Conservation (phyloP, 2,888 invertebrate genomes). For the Oasisia sp. region DNA sequence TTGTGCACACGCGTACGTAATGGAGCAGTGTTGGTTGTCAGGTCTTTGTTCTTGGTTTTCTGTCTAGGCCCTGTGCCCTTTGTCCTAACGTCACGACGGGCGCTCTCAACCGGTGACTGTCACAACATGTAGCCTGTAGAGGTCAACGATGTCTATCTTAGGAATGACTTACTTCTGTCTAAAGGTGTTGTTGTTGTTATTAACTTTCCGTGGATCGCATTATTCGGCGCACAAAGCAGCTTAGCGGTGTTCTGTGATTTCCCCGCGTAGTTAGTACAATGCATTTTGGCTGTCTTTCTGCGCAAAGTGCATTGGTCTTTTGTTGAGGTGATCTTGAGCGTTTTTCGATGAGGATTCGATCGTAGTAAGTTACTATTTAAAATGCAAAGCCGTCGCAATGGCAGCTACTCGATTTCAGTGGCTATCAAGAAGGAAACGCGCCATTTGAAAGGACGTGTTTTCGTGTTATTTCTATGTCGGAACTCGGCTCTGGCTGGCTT, state of each 20-base stretch:
- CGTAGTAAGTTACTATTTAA: not conserved
- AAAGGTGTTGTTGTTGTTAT: not conserved
- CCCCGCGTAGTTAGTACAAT: not conserved
- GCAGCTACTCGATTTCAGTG: not conserved
- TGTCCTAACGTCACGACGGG: not conserved
- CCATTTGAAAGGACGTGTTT: not conserved
- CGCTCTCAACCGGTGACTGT: not conserved
- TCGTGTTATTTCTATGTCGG: not conserved
- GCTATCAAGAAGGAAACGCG: not conserved
- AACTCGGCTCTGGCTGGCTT: too few relatives aligned
- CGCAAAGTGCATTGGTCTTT: not conserved
- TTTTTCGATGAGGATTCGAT: not conserved
- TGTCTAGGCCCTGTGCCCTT: not conserved
- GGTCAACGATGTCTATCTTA: not conserved
- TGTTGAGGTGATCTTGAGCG: not conserved
- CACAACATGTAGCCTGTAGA: not conserved
- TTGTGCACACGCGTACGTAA: not conserved
- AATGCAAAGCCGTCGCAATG: not conserved
- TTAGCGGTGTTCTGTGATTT: not conserved
- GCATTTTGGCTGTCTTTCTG: not conserved
- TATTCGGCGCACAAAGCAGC: not conserved
- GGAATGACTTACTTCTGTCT: too few relatives aligned
- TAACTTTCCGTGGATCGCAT: not conserved
- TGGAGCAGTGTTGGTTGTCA: not conserved
- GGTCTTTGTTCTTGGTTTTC: not conserved